A percentile compares a stretch with the other conserved stretches of the same genome.
Conservation (phyloP, 2,113 vertebrate species). For the Heterotilapia buettikoferi region DNA sequence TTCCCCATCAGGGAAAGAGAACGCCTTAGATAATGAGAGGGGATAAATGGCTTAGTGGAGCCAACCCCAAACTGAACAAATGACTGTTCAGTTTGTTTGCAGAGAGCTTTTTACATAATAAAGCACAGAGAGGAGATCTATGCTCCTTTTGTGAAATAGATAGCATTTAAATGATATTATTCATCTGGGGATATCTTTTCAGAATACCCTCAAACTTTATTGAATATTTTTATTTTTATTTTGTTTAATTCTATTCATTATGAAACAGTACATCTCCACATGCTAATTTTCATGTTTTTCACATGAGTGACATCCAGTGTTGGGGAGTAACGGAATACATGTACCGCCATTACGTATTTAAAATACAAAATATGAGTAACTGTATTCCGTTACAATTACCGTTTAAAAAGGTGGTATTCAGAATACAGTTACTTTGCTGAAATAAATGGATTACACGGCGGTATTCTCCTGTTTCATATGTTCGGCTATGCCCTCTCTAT, state of each 20-base stretch:
- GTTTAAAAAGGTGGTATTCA: fast-evolving
- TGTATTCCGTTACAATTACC: not conserved
- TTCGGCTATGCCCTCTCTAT: not conserved
- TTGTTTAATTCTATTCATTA: not conserved
- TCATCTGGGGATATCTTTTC: not conserved
- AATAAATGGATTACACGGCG: not conserved
- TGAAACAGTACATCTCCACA: not conserved
- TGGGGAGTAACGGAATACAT: not conserved
- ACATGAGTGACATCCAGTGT: not conserved
- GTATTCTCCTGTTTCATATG: not conserved
- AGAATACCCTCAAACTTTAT: not conserved
- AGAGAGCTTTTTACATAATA: slow-evolving; percentile 34
- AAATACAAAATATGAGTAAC: not conserved
- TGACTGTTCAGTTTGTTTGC: slow-evolving; percentile 42
- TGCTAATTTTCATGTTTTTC: not conserved
- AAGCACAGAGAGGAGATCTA: not conserved
- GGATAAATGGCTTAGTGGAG: slow-evolving; percentile 42
- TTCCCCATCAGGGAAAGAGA: slow-evolving; percentile 30
- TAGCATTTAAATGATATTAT: not conserved
- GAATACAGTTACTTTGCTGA: not conserved
- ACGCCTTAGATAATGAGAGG: slow-evolving; percentile 46
- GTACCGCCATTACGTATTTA: not conserved
- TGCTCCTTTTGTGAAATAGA: slow-evolving; percentile 10
- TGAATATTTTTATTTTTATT: not conserved
- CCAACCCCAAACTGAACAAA: slow-evolving; percentile 37